Evolutionary conservation across 1,140 invertebrate genomes (phyloP).

Genomic region (Trachymyrmex septentrionalis): DNA sequence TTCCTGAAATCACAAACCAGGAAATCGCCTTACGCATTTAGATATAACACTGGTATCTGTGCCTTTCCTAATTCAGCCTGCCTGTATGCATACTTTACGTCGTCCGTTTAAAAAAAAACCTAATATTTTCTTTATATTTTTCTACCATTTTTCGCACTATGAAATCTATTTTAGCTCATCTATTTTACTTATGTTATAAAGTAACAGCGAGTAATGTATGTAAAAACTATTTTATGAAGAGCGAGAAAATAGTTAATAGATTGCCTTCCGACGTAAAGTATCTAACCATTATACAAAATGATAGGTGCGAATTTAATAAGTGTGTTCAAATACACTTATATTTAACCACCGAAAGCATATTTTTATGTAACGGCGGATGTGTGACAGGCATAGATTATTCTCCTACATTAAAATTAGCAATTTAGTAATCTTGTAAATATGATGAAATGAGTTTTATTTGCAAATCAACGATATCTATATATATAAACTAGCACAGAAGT

Average conservation of each 20-base stretch:
- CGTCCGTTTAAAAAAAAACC: constrained; percentile 51
- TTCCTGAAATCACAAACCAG: constrained; percentile 71
- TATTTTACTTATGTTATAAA: constrained; percentile 34
- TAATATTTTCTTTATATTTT: constrained; percentile 74
- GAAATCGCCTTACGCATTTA: constrained; percentile 74
- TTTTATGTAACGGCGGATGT: constrained; percentile 54
- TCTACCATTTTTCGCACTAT: constrained; percentile 64
- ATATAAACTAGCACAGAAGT: constrained; percentile 14
- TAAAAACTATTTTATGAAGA: constrained; percentile 5
- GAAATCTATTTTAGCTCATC: constrained; percentile 9
- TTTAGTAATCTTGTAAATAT: constrained; percentile 39
- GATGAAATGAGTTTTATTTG: constrained; percentile 54
- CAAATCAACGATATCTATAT: constrained; percentile 15
- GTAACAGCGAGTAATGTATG: background rate
- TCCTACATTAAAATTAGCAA: constrained; percentile 26
- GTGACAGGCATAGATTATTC: constrained; percentile 57
- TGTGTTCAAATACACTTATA: constrained; percentile 13
- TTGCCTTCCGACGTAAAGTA: constrained; percentile 49
- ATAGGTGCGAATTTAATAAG: constrained; percentile 8
- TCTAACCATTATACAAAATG: constrained; percentile 36
- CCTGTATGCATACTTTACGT: constrained; percentile 74
- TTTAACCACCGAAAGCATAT: constrained; percentile 24
- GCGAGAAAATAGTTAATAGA: constrained; percentile 27
- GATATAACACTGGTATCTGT: constrained; percentile 78
- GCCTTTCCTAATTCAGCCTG: constrained; percentile 82